phyloP scores from a whole-genome alignment of 2,888 invertebrate genomes.

The Drosophila longiperda region DNA sequence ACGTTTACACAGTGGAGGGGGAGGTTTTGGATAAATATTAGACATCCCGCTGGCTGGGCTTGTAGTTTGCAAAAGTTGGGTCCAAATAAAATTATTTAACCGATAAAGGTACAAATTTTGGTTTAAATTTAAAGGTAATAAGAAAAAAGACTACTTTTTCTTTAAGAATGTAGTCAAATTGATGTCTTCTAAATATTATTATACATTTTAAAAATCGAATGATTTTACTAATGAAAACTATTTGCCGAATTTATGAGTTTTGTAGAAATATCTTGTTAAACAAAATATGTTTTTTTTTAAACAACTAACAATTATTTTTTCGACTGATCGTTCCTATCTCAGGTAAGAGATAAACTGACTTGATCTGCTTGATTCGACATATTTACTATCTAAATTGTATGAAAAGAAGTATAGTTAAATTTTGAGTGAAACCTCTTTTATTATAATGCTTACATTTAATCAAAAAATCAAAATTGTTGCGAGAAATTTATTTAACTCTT shows the following conservation, averaged over 20 bases:
- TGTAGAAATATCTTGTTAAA: neutral
- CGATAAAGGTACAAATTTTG: neutral
- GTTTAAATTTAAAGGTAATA: neutral
- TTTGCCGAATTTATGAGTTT: neutral
- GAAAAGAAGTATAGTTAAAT: neutral
- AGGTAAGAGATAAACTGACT: neutral
- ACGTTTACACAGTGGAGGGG: conserved; percentile 63
- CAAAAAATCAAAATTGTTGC: conserved; percentile 11
- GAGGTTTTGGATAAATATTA: conserved; percentile 44
- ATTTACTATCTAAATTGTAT: neutral
- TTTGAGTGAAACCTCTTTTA: neutral
- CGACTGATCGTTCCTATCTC: neutral
- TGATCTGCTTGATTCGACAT: neutral
- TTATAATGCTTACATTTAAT: conserved; percentile 58
- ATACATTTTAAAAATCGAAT: no score
- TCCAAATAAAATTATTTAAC: conserved; percentile 34
- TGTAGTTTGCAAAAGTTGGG: neutral
- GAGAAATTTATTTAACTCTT: neutral
- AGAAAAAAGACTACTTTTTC: no score
- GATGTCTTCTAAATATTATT: no score
- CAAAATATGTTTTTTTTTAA: neutral
- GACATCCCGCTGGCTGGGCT: conserved; percentile 57
- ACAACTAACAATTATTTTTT: neutral
- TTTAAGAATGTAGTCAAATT: neutral
- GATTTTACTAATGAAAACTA: neutral